Evolutionary conservation across 1,140 invertebrate genomes (phyloP), one percentile per base, ranked within the genome.

Genomic region (Parasteatoda tepidariorum): DNA sequence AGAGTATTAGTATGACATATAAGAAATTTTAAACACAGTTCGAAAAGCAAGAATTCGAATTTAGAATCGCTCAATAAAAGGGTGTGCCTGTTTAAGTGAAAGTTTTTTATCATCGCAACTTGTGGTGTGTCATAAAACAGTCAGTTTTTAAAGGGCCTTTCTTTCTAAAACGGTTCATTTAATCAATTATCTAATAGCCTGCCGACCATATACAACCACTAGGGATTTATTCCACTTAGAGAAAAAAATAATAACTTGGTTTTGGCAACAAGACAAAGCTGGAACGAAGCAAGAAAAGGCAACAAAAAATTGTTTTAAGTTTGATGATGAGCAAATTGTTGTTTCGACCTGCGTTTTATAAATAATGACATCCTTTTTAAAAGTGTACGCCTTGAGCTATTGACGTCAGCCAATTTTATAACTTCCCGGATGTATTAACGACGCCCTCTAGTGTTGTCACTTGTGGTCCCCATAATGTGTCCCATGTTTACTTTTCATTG

Each of bases 291-390:
- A 15, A 15, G 61, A 64, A 26, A 31, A 76, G 5, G 2, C 18
- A 64, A 5, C 3, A 57, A 64, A 31, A 61, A 74, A 61, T 61
- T 26, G 30, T 33, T 74, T 61, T 54, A 48, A 74, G 55, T 28
- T 54, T 74, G 71, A 74, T 74, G 71, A 66, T 66, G 74, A 76
- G 38, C 18, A 76, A 76, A 76, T 76, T 76, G 74, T 76, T 76
- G 74, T 76, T 26, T 28, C 59, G 61, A 76, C 59, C 74, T 64
- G 74, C 59, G 74, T 66, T 76, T 76, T 76, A 76, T 76, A 76
- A 76, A 76, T 76, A 76, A 76, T 76, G 74, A 76, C 74, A 76
- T 76, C 74, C 74, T 76, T 76, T 76, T 76, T 76, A 76, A 76
- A 76, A 62, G 74, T 76, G 33, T 41, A 33, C 18, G 34, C 59